Evolutionary conservation across 2,113 vertebrate species (phyloP).

Genomic region (Todiramphus saurophagus): DNA sequence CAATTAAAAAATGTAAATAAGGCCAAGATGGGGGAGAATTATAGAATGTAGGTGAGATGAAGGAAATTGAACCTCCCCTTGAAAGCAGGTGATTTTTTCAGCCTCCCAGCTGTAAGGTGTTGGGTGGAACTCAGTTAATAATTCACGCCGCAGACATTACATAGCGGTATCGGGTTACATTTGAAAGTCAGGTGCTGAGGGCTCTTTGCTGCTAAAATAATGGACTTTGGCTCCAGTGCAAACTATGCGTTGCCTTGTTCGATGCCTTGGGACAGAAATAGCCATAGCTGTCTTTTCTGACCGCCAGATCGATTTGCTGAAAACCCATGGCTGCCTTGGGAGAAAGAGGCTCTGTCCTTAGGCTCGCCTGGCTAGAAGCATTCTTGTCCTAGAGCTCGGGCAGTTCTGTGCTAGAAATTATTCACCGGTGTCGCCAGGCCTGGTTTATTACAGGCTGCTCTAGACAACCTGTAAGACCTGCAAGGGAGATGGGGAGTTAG

Average conservation of each 20-base stretch:
- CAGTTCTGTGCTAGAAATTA: neutral
- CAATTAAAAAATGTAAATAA: neutral
- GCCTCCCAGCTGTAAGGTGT: neutral
- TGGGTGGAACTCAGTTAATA: conserved; percentile 43
- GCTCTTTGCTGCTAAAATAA: neutral
- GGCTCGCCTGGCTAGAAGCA: neutral
- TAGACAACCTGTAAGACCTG: neutral
- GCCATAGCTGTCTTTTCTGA: neutral
- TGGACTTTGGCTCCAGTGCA: conserved; percentile 39
- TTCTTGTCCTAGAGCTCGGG: fast-evolving
- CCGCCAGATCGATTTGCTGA: too few species aligned
- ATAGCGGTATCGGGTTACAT: neutral
- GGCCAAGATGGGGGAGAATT: neutral
- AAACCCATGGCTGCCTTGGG: too few species aligned
- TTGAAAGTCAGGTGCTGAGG: neutral
- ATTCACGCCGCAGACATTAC: conserved; percentile 26
- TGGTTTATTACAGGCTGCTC: neutral
- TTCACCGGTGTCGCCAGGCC: neutral
- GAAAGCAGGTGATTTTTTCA: neutral
- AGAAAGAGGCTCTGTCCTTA: neutral
- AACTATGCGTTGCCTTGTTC: neutral
- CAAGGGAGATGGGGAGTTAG: neutral
- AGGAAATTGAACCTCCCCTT: neutral
- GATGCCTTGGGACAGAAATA: neutral
- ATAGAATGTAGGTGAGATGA: neutral